phyloP scores from a whole-genome alignment of 2,113 vertebrate genomes.

The Pampusana beccarii region DNA sequence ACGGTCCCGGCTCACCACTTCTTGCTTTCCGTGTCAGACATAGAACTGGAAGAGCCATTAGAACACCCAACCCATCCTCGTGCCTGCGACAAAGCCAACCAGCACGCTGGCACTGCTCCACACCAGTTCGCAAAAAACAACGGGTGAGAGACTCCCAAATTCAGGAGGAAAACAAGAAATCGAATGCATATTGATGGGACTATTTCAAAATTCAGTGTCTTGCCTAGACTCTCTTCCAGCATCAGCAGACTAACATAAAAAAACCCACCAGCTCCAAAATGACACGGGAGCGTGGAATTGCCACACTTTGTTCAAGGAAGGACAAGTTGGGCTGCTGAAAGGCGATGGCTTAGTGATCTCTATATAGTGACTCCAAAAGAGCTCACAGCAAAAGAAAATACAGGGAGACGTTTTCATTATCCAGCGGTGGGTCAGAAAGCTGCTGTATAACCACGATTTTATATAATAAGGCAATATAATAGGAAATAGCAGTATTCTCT shows the following conservation, averaged over 20 bases:
- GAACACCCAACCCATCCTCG: not conserved
- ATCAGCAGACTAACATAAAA: not conserved
- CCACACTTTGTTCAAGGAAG: not conserved
- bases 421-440: not conserved
- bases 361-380: not conserved
- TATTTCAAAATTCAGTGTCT: not conserved
- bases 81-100: fast-evolving
- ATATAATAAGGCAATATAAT: not conserved
- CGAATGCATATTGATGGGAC: not conserved
- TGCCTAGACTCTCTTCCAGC: not conserved
- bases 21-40: fast-evolving
- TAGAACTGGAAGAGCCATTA: fast-evolving
- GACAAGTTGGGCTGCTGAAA: not conserved
- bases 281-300: not conserved
- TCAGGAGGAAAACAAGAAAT: not conserved
- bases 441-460: not conserved
- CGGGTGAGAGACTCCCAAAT: not conserved
- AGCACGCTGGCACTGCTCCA: no score
- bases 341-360: not conserved
- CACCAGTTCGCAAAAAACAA: not conserved
- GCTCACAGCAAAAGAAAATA: not conserved
- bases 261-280: not conserved
- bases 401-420: not conserved
- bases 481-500: not conserved
- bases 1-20: not conserved